Evolutionary conservation across 2,888 invertebrate genomes (phyloP), one percentile per base, ranked within the genome.

Genomic region (Hydraecia micacea): DNA sequence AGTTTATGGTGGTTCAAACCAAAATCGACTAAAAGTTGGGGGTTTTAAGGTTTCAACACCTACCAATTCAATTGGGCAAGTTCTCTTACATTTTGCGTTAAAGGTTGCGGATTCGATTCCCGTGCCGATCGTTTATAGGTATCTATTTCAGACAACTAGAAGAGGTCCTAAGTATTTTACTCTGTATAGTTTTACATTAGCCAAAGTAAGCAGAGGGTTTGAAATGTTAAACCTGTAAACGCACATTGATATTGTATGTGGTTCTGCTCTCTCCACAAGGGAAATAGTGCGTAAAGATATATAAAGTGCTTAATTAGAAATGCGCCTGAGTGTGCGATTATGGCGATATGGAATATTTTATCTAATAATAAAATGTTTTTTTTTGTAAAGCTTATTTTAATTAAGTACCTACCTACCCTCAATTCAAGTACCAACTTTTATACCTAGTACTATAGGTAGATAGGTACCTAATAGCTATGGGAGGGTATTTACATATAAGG

Each of bases 281-380:
- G 73, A 83, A 86, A 73, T 79, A 86, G 86, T 79, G 73, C 86
- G 73, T 86, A 70, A 85, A 86, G 84, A 86, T 85, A 85, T 58
- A 71, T 46, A 73, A 75, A 86, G 79, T 63, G 69, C 69, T 84
- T 83, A 86, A 79, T 86, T 86, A 83, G 70, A 68, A 79, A 75
- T 18, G 75, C 65, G 55, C 39, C n/a, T 65, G 65, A 86, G 79
- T 83, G 73, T 73, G 84, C 36, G 79, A 84, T 84, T 86, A 80
- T 62, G 42, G 67, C 70, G 86, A 84, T 76, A 86, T 58, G 71
- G 49, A 75, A 75, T 71, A 73, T 67, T 69, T 84, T 84, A 86
- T 84, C 86, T 70, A 84, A 83, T 84, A 84, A 52, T 75, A 39
- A 46, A 77, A 63, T 83, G 70, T 66, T 77, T 11, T 77, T 11